Conservation (phyloP, 1,140 invertebrate genomes). For the Rhopalosiphum maidis region DNA sequence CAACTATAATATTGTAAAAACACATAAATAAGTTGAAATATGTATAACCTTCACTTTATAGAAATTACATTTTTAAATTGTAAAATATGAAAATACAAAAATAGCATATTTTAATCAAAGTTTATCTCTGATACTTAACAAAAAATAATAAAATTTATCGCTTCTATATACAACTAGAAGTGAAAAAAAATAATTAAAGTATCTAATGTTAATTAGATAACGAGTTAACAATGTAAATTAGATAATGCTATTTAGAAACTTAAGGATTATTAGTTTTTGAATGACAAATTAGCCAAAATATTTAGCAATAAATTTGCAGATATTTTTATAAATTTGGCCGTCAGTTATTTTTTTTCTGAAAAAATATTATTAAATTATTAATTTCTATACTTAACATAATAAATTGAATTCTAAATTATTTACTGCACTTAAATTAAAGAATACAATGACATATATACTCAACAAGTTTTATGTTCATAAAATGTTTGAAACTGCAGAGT, state of each 20-base stretch:
- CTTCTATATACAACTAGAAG: neutral
- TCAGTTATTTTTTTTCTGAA: neutral
- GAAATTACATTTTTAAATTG: neutral
- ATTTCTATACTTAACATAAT: neutral
- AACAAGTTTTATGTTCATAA: neutral
- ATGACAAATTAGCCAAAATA: neutral
- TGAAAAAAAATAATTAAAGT: neutral
- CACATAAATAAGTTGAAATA: too few species aligned
- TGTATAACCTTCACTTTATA: neutral
- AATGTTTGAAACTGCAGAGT: neutral
- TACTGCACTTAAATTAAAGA: neutral
- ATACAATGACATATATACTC: neutral
- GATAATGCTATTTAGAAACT: neutral
- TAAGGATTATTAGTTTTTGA: neutral
- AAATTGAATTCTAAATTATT: neutral
- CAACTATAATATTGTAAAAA: too few species aligned
- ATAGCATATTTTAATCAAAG: neutral
- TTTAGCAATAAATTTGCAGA: neutral
- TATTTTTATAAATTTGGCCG: neutral
- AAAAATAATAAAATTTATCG: neutral
- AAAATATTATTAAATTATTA: slow-evolving; percentile 5
- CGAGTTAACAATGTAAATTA: too few species aligned
- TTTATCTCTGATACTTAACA: neutral
- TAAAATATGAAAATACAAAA: neutral
- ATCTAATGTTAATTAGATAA: neutral